These are phyloP conservation scores for Lagopus leucura DNA, from an alignment of 2,113 vertebrate genomes.

Conservation along the genomic window DNA sequence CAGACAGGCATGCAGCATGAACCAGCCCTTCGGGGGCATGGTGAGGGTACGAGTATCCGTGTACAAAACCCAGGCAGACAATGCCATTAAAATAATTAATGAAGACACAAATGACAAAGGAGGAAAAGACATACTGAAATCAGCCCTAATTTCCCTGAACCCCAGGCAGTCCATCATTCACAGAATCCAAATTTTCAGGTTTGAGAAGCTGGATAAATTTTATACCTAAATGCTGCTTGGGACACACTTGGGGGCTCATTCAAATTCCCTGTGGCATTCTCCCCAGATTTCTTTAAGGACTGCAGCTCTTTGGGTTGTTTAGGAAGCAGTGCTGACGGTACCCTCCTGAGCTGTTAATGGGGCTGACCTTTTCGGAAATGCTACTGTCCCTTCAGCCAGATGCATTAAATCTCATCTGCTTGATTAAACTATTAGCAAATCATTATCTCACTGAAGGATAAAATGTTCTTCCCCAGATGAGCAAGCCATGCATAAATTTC, in stretches of 20 bases:
- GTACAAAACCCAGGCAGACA: rapidly evolving
- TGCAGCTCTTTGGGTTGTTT: slow-evolving; percentile 1
- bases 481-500: neutral
- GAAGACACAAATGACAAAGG: neutral
- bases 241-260: neutral
- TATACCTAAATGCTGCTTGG: neutral
- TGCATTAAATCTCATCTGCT: slow-evolving; percentile 30
- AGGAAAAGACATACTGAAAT: neutral
- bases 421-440: slow-evolving; percentile 61
- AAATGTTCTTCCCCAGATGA: slow-evolving; percentile 28
- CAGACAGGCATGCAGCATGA: neutral
- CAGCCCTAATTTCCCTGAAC: neutral
- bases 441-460: slow-evolving; percentile 32
- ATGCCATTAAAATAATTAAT: neutral
- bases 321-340: neutral
- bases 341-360: slow-evolving; percentile 49
- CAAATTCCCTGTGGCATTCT: neutral
- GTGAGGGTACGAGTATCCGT: neutral
- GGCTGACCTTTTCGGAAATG: neutral
- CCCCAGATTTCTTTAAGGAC: neutral
- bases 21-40: neutral
- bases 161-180: neutral
- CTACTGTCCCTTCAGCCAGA: slow-evolving; percentile 22
- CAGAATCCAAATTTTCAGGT: neutral
- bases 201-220: neutral